Evolutionary conservation across 1,140 invertebrate species (phyloP).

Genomic region (Myzus persicae): DNA sequence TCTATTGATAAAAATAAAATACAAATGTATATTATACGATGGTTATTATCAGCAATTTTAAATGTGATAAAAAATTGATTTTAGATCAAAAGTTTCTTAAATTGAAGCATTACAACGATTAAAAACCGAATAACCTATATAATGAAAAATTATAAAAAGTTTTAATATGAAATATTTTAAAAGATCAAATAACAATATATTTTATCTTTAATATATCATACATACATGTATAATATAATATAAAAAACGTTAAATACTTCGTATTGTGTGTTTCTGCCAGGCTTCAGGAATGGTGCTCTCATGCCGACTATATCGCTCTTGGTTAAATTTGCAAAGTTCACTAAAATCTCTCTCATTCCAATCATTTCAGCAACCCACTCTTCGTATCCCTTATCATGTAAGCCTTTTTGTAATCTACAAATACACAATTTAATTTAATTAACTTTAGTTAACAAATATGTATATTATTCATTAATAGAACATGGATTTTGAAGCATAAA

Average conservation of each 20-base stretch:
- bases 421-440: not conserved
- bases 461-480: not conserved
- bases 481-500: not conserved
- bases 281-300: slow-evolving; percentile 88
- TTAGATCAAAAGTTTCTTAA: too few species aligned
- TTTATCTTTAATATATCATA: not conserved
- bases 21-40: too few species aligned
- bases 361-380: slow-evolving; percentile 94
- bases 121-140: too few species aligned
- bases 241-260: slow-evolving; percentile 70
- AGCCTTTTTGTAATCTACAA: slow-evolving; percentile 72
- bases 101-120: too few species aligned
- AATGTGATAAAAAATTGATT: too few species aligned
- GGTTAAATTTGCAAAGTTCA: slow-evolving; percentile 83
- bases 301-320: slow-evolving; percentile 84
- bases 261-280: slow-evolving; percentile 89
- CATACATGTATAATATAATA: not conserved
- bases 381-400: slow-evolving; percentile 88
- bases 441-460: not conserved
- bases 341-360: slow-evolving; percentile 87
- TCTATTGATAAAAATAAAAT: too few species aligned
- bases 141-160: too few species aligned
- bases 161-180: too few species aligned
- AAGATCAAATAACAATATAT: too few species aligned
- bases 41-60: too few species aligned